Conservation (phyloP, 2,797 vertebrate genomes). For the Silurus lanzhouensis region DNA sequence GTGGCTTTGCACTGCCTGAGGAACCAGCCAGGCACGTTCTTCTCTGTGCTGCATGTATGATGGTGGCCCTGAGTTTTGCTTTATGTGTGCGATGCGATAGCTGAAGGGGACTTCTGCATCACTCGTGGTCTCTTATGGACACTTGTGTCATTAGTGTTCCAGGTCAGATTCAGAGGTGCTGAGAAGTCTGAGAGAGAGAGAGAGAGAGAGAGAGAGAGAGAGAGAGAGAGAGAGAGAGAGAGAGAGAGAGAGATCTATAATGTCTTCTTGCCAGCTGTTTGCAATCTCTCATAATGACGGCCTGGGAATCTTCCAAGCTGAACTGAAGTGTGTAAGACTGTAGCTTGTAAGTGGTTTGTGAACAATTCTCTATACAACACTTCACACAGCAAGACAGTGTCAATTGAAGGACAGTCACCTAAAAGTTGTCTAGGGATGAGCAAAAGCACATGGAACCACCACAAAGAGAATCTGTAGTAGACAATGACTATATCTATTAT, state of each 20-base stretch:
- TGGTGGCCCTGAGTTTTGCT: neutral
- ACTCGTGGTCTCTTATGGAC: neutral
- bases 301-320: slow-evolving; percentile 52
- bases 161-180: neutral
- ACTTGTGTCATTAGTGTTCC: slow-evolving; percentile 6
- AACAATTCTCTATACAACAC: neutral
- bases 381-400: neutral
- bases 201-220: neutral
- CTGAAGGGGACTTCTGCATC: neutral
- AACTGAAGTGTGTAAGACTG: neutral
- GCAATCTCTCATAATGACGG: slow-evolving; percentile 75
- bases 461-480: too few species aligned
- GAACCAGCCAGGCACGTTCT: neutral
- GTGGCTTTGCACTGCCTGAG: slow-evolving; percentile 48
- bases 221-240: slow-evolving; percentile 22
- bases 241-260: slow-evolving; percentile 49
- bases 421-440: neutral
- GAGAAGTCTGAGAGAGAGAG: too few species aligned
- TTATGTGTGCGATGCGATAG: neutral
- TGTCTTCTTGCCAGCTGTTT: slow-evolving; percentile 74
- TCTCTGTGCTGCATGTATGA: neutral
- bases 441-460: neutral
- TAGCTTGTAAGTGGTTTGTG: neutral
- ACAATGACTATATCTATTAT: too few species aligned
- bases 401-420: neutral